Evolutionary conservation across 1,140 invertebrate species (phyloP), one percentile per base, ranked within the genome.

Genomic region (Venturia canescens): DNA sequence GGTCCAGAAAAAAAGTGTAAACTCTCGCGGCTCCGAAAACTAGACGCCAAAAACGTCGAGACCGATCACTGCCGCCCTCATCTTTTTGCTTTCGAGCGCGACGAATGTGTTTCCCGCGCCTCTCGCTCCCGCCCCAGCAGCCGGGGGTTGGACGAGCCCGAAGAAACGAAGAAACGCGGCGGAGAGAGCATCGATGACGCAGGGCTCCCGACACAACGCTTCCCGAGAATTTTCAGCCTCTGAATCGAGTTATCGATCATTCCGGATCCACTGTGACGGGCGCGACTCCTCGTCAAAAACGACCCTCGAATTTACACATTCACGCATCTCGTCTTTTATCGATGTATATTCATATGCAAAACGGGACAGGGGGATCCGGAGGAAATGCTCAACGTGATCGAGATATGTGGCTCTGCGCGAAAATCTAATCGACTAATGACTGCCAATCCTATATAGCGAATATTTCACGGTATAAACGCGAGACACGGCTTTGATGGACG

Each of bases 371-470:
- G 72, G 44, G 75, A 70, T 21, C 75, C 78, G 78, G 72, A 69
- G 72, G 15, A 66, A 66, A 66, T 66, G 60, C 60, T 23, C 74
- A 83, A 78, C 69, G 75, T 83, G 82, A 83, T 83, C 82, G 87
- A 83, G 80, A 81, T 82, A 78, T 80, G 80, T 72, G 77, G 78
- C 29, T 53, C 74, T 63, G 74, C 60, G 76, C 72, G 83, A 83
- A 86, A 88, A 87, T 88, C 86, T 88, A 88, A 88, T 88, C 87
- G 86, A 83, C 86, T 88, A 88, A 88, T 87, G 87, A 88, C 87
- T 86, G 86, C 82, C 84, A 83, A 83, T 83, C 83, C 83, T 80
- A 27, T 72, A 78, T 72, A 79, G 44, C n/a, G 74, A 60, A 2
- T 26, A 63, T 76, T 50, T 53, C 74, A 21, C 6, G 53, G 60